Evolutionary conservation across 2,113 vertebrate genomes (phyloP), one percentile per base, ranked within the genome.

Genomic region (Physeter macrocephalus): DNA sequence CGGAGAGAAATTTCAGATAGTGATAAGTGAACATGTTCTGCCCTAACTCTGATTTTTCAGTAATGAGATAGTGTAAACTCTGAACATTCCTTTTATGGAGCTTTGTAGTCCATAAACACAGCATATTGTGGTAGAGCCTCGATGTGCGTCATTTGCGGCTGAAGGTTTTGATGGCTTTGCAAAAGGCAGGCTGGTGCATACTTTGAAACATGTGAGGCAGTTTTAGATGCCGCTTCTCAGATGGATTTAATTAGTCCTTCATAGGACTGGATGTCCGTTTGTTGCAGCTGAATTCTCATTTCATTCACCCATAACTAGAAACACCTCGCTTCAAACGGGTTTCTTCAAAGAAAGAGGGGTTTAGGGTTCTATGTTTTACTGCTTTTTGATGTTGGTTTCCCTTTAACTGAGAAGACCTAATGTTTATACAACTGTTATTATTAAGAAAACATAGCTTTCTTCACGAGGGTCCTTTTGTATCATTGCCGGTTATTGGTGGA

Each of bases 401-500:
- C 98, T 99, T 99, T 99, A 99, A 99, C 98, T 98, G 98, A 99
- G 98, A 98, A 98, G 98, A 98, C 98, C 98, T 99, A 98, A 95
- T 99, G 99, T 99, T 99, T 99, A 98, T 98, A 99, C 99, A 99
- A 99, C 99, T 99, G 99, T 99, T 99, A 98, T 98, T 98, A 99
- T 99, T 99, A 99, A 98, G 98, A 98, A 99, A 99, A 98, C 98
- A 98, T 98, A 98, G 98, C 98, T 98, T 98, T 98, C 98, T 99
- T 98, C 97, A 61, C 85, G 93, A 98, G 97, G 98, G 98, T 98
- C 98, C 97, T 98, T 99, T 52, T 59, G 98, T 98, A 98, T 98
- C 98, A 96, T 1, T 95, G 97, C 98, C 98, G 98, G 97, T 94
- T 96, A 41, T 98, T 98, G 97, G 98, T 97, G 97, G 97, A 95